Evolutionary conservation across 92 coral and sea anemone species (phyloP).

Genomic region (Palythoa grandiflora): DNA sequence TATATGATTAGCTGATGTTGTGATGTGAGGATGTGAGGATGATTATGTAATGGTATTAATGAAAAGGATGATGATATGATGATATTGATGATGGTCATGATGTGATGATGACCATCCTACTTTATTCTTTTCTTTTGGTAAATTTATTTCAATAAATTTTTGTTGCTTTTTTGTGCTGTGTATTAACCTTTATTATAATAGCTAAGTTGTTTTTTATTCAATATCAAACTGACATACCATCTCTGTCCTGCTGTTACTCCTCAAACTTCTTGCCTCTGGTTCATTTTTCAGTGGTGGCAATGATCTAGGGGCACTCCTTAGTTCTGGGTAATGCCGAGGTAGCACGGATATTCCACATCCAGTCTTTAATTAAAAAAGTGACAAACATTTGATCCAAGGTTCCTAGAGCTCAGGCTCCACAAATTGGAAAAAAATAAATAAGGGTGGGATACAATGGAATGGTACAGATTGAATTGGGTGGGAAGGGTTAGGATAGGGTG

Average conservation of each 20-base stretch:
- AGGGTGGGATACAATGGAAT: not conserved
- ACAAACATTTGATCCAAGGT: not conserved
- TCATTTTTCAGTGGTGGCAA: slow-evolving; percentile 42
- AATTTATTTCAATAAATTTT: no score
- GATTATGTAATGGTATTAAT: not conserved
- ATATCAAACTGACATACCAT: not conserved
- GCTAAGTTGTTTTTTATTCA: not conserved
- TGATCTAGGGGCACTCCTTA: slow-evolving; percentile 29
- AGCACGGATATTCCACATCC: slow-evolving; percentile 1
- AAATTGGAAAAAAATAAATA: no score
- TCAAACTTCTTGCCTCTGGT: not conserved
- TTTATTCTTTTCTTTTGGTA: no score
- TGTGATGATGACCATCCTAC: no score
- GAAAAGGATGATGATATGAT: not conserved
- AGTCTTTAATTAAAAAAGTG: not conserved
- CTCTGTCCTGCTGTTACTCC: not conserved
- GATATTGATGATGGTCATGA: not conserved
- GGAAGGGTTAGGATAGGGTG: no score
- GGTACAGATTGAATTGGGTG: no score
- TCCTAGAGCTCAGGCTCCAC: no score
- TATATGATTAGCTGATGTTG: no score
- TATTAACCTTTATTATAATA: no score
- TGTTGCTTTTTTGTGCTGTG: no score
- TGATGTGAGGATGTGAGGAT: no score
- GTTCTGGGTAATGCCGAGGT: slow-evolving; percentile 27